phyloP scores from a whole-genome alignment of 1,140 invertebrate genomes.

The Caenorhabditis latens region DNA sequence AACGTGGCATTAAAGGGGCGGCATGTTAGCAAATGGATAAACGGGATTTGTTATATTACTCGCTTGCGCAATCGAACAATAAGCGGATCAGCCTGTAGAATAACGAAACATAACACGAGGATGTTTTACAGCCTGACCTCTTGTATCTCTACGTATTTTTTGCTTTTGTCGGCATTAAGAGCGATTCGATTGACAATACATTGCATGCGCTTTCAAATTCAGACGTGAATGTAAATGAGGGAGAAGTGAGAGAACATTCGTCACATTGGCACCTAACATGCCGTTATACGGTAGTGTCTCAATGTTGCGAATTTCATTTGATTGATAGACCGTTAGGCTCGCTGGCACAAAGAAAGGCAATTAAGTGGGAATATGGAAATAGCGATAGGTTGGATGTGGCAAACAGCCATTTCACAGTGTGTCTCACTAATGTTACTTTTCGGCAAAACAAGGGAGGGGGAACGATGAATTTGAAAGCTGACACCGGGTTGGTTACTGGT shows the following conservation, averaged over 20 bases:
- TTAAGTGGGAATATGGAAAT: slow-evolving; percentile 47
- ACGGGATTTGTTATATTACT: slow-evolving; percentile 53
- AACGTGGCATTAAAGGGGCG: slow-evolving; percentile 13
- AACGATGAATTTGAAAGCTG: slow-evolving; percentile 22
- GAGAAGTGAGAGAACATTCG: not conserved
- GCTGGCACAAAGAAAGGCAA: slow-evolving; percentile 52
- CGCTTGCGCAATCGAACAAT: slow-evolving; percentile 50
- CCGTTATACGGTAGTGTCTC: slow-evolving; percentile 21
- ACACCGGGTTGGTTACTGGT: not conserved
- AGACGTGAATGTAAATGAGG: slow-evolving; percentile 22
- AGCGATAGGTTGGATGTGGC: not conserved
- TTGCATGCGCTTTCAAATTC: slow-evolving; percentile 9
- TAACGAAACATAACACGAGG: slow-evolving; percentile 49
- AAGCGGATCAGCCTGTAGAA: slow-evolving; percentile 49
- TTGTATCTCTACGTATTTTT: not conserved
- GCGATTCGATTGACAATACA: not conserved
- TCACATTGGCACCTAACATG: slow-evolving; percentile 49
- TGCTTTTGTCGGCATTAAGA: slow-evolving; percentile 10
- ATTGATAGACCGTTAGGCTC: slow-evolving; percentile 50
- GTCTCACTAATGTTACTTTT: slow-evolving; percentile 34
- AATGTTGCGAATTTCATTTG: slow-evolving; percentile 42
- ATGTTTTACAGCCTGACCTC: slow-evolving; percentile 44
- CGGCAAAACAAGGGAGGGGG: not conserved
- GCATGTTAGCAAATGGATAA: slow-evolving; percentile 26
- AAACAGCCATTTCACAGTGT: slow-evolving; percentile 9